These are phyloP conservation scores for Drosophila subquinaria DNA, from an alignment of 2,888 invertebrate genomes.

Conservation along the genomic window DNA sequence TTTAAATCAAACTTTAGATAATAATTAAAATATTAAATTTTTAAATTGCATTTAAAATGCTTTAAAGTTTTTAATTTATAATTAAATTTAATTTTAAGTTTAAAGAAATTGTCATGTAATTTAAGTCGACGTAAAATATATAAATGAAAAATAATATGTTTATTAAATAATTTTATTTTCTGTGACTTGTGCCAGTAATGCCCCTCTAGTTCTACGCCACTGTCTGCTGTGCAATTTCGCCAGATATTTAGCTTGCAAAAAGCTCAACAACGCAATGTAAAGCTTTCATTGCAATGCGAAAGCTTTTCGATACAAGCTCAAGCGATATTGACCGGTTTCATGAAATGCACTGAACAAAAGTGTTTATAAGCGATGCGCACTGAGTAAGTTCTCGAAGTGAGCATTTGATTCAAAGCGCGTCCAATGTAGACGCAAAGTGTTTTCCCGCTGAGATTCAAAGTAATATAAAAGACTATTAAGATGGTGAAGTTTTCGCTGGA, in stretches of 20 bases:
- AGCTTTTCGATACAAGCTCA: conserved; percentile 18
- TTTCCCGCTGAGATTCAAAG: conserved; percentile 3
- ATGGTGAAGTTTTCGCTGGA: conserved; percentile 86
- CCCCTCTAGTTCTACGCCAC: background rate
- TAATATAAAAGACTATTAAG: background rate
- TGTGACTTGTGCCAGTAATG: background rate
- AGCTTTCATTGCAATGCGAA: conserved; percentile 1
- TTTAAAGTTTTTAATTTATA: too few relatives aligned
- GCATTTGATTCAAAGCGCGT: conserved; percentile 11
- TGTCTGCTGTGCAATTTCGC: conserved; percentile 28
- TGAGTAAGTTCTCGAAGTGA: conserved; percentile 2
- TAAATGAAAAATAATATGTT: background rate
- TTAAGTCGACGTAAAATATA: background rate
- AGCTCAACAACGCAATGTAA: conserved; percentile 9
- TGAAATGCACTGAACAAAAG: conserved; percentile 30
- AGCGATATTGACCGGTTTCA: conserved; percentile 18
- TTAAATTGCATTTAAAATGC: too few relatives aligned
- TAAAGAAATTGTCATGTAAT: too few relatives aligned
- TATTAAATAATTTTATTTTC: too few relatives aligned
- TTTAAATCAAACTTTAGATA: background rate
- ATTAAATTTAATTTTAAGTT: too few relatives aligned
- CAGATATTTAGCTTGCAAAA: background rate
- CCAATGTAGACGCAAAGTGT: conserved; percentile 31
- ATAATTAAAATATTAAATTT: too few relatives aligned
- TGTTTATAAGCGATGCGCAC: conserved; percentile 23